Conservation (phyloP, 1,140 invertebrate species). For the Caenorhabditis latens region DNA sequence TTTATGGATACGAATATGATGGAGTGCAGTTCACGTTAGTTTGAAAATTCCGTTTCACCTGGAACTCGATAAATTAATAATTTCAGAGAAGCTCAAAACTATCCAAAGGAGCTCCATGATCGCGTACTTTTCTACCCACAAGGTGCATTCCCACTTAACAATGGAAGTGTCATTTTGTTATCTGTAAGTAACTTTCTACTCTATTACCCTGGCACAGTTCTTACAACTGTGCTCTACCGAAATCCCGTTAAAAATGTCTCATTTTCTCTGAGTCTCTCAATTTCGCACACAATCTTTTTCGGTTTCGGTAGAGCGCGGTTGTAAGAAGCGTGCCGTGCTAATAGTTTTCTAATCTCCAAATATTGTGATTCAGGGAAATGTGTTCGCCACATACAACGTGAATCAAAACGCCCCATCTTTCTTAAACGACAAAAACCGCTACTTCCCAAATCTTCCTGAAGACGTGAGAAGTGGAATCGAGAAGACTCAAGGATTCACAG, state of each 20-base stretch:
- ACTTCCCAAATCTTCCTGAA: constrained; percentile 59
- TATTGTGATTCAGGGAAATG: constrained; percentile 32
- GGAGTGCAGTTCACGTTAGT: constrained; percentile 57
- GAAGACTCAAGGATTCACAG: constrained; percentile 18
- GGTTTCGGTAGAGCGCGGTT: no score
- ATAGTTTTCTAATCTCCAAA: neutral
- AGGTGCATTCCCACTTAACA: constrained; percentile 60
- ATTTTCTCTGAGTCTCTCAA: no score
- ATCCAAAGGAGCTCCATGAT: constrained; percentile 62
- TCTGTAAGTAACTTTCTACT: constrained; percentile 56
- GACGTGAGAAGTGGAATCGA: constrained; percentile 48
- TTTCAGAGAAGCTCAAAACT: constrained; percentile 59
- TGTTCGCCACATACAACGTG: constrained; percentile 57
- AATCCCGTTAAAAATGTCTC: no score
- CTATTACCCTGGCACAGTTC: no score
- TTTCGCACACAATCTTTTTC: no score
- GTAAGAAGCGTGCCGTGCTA: no score
- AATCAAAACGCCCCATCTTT: constrained; percentile 30
- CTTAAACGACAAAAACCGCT: constrained; percentile 55
- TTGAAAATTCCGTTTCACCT: neutral
- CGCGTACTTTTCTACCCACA: constrained; percentile 64
- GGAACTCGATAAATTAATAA: neutral
- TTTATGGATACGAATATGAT: constrained; percentile 61
- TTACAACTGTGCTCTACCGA: no score
- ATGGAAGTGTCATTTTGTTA: constrained; percentile 61